A percentile compares a stretch with the other conserved stretches of the same genome.
These are phyloP conservation scores for Drosophila trichaetosa DNA, from an alignment of 2,888 invertebrate species.

Conservation along the genomic window DNA sequence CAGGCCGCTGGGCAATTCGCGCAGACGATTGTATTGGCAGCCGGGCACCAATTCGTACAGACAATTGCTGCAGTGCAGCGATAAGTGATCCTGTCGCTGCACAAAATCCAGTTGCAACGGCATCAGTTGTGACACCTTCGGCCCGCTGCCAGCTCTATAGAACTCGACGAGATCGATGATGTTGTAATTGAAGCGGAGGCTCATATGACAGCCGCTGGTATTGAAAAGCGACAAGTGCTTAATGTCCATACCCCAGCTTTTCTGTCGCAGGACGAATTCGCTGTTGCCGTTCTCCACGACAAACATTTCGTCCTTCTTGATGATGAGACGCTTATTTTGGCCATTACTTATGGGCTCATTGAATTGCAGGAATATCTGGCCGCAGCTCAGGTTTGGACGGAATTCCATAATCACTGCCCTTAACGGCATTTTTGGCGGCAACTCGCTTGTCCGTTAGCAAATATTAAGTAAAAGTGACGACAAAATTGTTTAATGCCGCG, in stretches of 20 bases:
- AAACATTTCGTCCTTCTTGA: conserved; percentile 55
- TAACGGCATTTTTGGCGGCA: conserved; percentile 66
- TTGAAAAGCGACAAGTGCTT: conserved; percentile 69
- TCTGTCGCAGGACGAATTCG: conserved; percentile 52
- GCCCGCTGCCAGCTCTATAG: conserved; percentile 14
- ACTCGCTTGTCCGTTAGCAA: not conserved
- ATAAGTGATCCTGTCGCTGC: conserved; percentile 30
- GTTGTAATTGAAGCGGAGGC: conserved; percentile 79
- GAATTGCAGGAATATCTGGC: conserved; percentile 79
- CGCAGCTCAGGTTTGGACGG: conserved; percentile 80
- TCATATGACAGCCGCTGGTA: conserved; percentile 69
- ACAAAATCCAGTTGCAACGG: conserved; percentile 54
- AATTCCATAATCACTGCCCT: conserved; percentile 78
- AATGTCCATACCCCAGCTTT: conserved; percentile 72
- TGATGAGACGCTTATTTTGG: conserved; percentile 40
- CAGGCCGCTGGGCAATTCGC: conserved; percentile 81
- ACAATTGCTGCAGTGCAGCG: conserved; percentile 74
- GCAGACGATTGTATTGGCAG: conserved; percentile 63
- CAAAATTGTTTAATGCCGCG: not conserved
- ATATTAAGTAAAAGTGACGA: conserved; percentile 43
- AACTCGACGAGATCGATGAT: conserved; percentile 48
- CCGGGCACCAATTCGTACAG: conserved; percentile 45
- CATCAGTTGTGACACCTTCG: conserved; percentile 5
- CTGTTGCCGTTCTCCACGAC: conserved; percentile 35
- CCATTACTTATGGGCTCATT: conserved; percentile 60